These are phyloP conservation scores for Leucosticte australis DNA, from an alignment of 2,113 vertebrate genomes.

Conservation along the genomic window DNA sequence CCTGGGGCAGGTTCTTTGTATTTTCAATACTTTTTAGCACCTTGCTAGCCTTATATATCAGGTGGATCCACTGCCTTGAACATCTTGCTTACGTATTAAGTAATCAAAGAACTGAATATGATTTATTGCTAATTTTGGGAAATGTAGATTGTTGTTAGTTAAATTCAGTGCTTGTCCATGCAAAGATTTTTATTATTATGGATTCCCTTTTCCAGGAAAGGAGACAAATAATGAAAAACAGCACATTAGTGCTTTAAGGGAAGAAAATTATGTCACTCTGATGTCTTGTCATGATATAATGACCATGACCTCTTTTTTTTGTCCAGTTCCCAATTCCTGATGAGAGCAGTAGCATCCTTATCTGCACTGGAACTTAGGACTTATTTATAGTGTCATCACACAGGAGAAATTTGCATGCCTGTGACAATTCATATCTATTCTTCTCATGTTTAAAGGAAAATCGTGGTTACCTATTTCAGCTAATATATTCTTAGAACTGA, in stretches of 20 bases:
- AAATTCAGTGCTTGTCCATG: background rate
- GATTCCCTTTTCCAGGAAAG: background rate
- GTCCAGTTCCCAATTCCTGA: background rate
- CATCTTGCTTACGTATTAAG: background rate
- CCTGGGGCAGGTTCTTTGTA: background rate
- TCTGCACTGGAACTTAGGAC: background rate
- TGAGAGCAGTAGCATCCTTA: background rate
- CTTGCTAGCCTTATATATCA: background rate
- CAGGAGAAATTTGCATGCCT: background rate
- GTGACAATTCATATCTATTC: background rate
- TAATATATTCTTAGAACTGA: background rate
- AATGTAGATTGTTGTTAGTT: background rate
- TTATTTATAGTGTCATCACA: background rate
- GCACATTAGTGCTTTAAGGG: background rate
- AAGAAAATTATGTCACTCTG: background rate
- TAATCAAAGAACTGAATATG: background rate
- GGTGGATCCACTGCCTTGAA: background rate
- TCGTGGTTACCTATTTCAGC: background rate
- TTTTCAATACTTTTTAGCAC: background rate
- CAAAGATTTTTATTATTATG: background rate
- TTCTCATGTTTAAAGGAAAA: background rate
- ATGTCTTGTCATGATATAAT: background rate
- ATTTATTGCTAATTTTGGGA: background rate
- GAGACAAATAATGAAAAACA: background rate
- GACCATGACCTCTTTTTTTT: background rate